These are phyloP conservation scores for Rhinogobio ventralis DNA, from an alignment of 2,797 vertebrate species.

Conservation along the genomic window DNA sequence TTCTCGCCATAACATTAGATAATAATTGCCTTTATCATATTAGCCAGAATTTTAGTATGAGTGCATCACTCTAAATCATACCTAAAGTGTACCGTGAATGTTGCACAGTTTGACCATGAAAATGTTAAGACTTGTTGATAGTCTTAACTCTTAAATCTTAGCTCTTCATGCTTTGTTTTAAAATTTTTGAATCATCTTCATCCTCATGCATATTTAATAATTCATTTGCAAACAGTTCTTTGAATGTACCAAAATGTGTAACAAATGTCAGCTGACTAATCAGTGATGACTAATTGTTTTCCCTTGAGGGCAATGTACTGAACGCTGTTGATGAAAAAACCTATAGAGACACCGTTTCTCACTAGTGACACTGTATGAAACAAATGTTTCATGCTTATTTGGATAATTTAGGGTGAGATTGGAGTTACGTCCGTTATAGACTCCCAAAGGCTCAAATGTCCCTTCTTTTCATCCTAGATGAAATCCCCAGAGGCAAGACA, in stretches of 20 bases:
- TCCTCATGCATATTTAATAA: constrained; percentile 1
- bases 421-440: not conserved
- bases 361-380: constrained; percentile 17
- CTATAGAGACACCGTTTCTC: not conserved
- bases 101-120: not conserved
- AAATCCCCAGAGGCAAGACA: constrained; percentile 45
- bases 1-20: not conserved
- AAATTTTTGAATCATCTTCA: constrained; percentile 18
- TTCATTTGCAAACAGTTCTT: not conserved
- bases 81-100: not conserved
- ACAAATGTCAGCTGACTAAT: constrained; percentile 46
- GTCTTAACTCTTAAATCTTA: no score
- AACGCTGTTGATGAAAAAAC: constrained; percentile 8
- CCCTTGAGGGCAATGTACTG: not conserved
- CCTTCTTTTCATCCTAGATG: constrained; percentile 24
- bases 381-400: constrained; percentile 15
- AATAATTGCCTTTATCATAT: not conserved
- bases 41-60: not conserved
- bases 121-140: not conserved
- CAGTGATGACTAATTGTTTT: constrained; percentile 42
- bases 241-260: constrained; percentile 34
- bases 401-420: constrained; percentile 14
- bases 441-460: constrained; percentile 6
- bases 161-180: not conserved
- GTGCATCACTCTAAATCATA: not conserved